These are phyloP conservation scores for Lymantria monacha DNA, from an alignment of 2,888 invertebrate species.

Conservation along the genomic window DNA sequence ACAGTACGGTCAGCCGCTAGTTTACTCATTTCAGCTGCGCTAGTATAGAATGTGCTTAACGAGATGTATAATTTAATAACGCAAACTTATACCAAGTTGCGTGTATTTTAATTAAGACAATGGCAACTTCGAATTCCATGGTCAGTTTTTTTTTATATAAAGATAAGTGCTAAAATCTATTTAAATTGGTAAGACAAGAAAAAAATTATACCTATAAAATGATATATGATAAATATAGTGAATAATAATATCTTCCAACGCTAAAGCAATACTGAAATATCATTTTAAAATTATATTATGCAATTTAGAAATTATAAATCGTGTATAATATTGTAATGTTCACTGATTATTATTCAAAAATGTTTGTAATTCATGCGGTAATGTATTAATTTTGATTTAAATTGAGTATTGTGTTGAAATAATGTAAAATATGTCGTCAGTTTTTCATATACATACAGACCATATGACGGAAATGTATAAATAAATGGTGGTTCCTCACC, in stretches of 20 bases:
- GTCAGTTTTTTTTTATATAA: constrained; percentile 21
- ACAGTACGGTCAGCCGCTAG: constrained; percentile 1
- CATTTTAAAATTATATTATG: constrained; percentile 49
- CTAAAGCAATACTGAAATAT: constrained; percentile 71
- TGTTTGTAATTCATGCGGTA: constrained; percentile 22
- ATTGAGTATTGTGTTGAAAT: constrained; percentile 7
- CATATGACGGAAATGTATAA: no score
- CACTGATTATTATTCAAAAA: constrained; percentile 22
- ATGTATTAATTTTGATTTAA: constrained; percentile 20
- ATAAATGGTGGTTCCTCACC: no score
- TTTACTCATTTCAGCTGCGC: constrained; percentile 9
- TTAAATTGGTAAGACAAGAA: constrained; percentile 2
- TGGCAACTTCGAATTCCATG: constrained; percentile 40
- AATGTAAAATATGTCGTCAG: background rate
- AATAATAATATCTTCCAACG: constrained; percentile 55
- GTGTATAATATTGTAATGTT: constrained; percentile 19
- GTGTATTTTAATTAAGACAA: constrained; percentile 15
- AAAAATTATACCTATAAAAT: constrained; percentile 12
- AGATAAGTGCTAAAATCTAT: constrained; percentile 8
- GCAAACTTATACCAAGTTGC: constrained; percentile 5
- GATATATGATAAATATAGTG: constrained; percentile 22
- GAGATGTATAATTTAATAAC: constrained; percentile 5
- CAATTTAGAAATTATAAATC: constrained; percentile 32
- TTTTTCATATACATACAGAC: constrained; percentile 3
- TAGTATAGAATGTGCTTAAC: constrained; percentile 13